Evolutionary conservation across 2,888 invertebrate species (phyloP).

Genomic region (Octodonta nipae): DNA sequence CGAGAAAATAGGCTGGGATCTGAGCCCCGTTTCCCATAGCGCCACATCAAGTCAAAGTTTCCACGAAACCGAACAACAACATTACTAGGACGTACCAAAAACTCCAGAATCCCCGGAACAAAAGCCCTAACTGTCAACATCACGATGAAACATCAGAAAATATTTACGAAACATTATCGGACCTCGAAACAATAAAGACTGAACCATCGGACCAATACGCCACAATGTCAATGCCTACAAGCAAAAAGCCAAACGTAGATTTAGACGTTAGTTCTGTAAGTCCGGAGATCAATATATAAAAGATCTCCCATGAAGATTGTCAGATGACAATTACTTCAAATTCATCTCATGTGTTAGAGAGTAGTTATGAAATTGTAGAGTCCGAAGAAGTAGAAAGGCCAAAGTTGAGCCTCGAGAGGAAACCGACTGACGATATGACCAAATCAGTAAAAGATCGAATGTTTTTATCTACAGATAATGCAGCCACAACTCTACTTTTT

Average conservation of each 20-base stretch:
- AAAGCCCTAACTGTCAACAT: constrained; percentile 12
- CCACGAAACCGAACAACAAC: constrained; percentile 24
- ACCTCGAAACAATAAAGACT: constrained; percentile 17
- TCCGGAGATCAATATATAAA: constrained; percentile 11
- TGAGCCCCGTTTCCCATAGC: background rate
- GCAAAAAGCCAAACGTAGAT: constrained; percentile 9
- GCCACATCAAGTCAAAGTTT: constrained; percentile 20
- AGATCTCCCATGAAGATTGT: background rate
- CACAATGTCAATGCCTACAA: constrained; percentile 12
- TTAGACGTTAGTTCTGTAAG: constrained; percentile 13
- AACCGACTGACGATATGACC: constrained; percentile 12
- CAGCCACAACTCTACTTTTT: constrained; percentile 31
- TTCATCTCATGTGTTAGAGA: constrained; percentile 3
- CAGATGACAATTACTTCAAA: background rate
- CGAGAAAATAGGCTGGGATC: constrained; percentile 20
- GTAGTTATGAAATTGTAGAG: constrained; percentile 15
- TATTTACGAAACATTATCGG: constrained; percentile 21
- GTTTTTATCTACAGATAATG: constrained; percentile 32
- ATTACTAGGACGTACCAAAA: constrained; percentile 21
- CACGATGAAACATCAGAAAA: constrained; percentile 16
- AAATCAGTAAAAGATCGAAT: constrained; percentile 32
- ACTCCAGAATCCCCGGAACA: constrained; percentile 12
- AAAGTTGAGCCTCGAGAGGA: constrained; percentile 16
- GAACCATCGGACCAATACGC: constrained; percentile 23
- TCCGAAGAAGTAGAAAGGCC: constrained; percentile 12